Evolutionary conservation across 2,797 vertebrate species (phyloP).

Genomic region (Enteromius unitaeniatus): DNA sequence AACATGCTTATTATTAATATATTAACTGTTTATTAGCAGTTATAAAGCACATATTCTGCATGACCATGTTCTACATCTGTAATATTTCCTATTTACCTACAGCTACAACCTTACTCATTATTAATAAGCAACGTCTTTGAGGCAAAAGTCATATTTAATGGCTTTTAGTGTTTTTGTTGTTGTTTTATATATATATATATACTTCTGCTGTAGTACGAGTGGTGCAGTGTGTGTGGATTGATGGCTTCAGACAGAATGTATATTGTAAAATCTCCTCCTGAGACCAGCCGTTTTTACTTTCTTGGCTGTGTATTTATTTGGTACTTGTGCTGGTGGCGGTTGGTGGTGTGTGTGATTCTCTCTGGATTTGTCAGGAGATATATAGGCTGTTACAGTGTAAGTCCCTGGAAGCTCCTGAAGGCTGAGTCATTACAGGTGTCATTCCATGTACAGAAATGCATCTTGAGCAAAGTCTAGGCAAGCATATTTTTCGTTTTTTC

Average conservation of each 20-base stretch:
- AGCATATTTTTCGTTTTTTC: not conserved
- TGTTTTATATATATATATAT: too few species aligned
- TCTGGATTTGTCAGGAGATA: slow-evolving; percentile 45
- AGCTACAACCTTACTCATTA: not conserved
- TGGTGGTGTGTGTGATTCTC: slow-evolving; percentile 4
- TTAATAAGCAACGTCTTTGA: not conserved
- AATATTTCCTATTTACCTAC: not conserved
- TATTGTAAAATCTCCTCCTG: slow-evolving; percentile 25
- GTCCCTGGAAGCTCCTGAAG: slow-evolving; percentile 25
- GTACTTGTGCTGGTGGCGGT: slow-evolving; percentile 2
- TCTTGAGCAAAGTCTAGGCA: slow-evolving; percentile 28
- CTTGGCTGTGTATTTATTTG: slow-evolving; percentile 31
- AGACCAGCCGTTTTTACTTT: not conserved
- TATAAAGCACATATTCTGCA: not conserved
- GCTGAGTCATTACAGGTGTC: slow-evolving; percentile 37
- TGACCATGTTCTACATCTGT: not conserved
- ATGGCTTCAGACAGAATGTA: not conserved
- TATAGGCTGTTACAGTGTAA: slow-evolving; percentile 19
- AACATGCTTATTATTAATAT: not conserved
- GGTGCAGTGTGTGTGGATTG: not conserved
- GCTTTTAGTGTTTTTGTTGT: too few species aligned
- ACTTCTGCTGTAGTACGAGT: not conserved
- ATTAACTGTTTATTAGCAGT: not conserved
- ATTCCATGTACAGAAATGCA: slow-evolving; percentile 18
- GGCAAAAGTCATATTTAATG: too few species aligned